phyloP scores from a whole-genome alignment of 64 coral and sea anemone genomes.

The Anthopleura sola region DNA sequence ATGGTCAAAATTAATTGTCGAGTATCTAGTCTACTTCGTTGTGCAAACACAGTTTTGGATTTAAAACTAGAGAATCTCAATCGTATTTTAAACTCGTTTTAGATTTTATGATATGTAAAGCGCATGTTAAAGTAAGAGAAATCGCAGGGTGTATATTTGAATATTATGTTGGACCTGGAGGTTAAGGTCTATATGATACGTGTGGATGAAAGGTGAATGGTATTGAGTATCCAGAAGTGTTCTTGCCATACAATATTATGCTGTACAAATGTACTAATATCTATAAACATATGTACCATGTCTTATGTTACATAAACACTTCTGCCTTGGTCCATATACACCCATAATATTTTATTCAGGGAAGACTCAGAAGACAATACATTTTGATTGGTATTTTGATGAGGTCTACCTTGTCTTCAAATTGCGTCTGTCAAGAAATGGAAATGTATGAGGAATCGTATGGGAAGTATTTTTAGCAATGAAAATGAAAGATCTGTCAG shows the following conservation, averaged over 20 bases:
- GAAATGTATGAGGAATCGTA: not conserved
- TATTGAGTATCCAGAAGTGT: not conserved
- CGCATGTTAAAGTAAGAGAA: not conserved
- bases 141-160: not conserved
- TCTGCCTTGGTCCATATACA: not conserved
- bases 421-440: not conserved
- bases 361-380: not conserved
- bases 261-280: conserved; percentile 17
- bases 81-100: too few species aligned
- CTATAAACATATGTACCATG: not conserved
- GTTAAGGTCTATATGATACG: conserved; percentile 5
- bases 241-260: not conserved
- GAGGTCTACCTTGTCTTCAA: not conserved
- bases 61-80: not conserved
- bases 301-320: conserved; percentile 7
- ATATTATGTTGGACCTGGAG: not conserved
- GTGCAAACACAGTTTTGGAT: not conserved
- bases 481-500: not conserved
- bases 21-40: not conserved
- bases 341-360: not conserved
- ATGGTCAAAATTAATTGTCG: not conserved
- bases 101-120: too few species aligned
- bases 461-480: not conserved
- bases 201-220: not conserved
- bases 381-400: conserved; percentile 14